These are phyloP conservation scores for Poecile montanus DNA, from an alignment of 2,797 vertebrate species.

Conservation along the genomic window DNA sequence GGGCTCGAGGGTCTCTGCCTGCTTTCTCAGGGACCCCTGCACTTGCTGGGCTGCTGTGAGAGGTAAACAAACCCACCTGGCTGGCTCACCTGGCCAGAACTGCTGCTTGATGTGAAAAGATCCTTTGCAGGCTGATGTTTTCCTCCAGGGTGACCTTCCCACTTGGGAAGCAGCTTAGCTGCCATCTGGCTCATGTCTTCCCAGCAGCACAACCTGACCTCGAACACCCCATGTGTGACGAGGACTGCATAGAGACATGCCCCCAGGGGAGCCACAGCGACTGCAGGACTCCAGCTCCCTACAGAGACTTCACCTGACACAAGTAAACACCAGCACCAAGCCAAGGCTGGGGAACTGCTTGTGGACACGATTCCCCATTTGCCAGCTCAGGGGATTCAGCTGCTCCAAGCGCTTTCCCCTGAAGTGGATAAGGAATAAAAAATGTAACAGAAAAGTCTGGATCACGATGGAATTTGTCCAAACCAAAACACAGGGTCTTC, in stretches of 20 bases:
- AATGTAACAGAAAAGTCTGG: background rate
- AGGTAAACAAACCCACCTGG: background rate
- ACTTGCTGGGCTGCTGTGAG: background rate
- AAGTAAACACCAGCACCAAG: background rate
- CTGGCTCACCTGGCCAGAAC: background rate
- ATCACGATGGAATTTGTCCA: accelerated
- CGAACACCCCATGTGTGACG: accelerated
- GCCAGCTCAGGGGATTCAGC: background rate
- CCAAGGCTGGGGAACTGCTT: background rate
- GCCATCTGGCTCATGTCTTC: background rate
- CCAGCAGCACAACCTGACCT: background rate
- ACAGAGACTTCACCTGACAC: background rate
- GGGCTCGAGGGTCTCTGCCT: background rate
- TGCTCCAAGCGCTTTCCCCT: accelerated
- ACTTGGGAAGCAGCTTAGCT: background rate
- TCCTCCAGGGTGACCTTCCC: background rate
- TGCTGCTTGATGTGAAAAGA: background rate
- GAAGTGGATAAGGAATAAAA: background rate
- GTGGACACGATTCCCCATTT: background rate
- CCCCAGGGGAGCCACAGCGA: background rate
- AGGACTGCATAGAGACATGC: accelerated
- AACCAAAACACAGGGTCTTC: background rate
- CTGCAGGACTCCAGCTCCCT: background rate
- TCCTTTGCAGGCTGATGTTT: background rate
- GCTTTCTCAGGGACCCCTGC: background rate